Percentiles rank a stretch among this genome's conserved stretches.
Evolutionary conservation across 2,888 invertebrate genomes (phyloP).

Genomic region (Plebejus argus): DNA sequence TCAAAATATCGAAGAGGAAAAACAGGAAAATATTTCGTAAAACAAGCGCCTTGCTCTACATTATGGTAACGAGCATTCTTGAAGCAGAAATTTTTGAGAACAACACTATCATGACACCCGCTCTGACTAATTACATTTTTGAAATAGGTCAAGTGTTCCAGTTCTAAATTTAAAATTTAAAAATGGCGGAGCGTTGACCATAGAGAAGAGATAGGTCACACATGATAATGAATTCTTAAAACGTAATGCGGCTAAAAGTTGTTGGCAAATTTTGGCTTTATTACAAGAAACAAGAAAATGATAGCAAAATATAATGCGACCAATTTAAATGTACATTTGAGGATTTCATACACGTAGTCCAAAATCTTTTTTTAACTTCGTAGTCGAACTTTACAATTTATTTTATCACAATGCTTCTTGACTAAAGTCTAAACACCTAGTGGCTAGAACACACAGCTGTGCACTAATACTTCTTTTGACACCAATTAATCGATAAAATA

Average conservation of each 20-base stretch:
- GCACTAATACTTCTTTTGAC: background rate
- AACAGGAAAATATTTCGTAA: slow-evolving; percentile 7
- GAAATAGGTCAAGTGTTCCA: slow-evolving; percentile 15
- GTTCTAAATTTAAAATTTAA: background rate
- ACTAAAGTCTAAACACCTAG: too few relatives aligned
- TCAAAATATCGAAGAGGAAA: slow-evolving; percentile 35
- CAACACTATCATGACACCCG: background rate
- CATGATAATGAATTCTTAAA: background rate
- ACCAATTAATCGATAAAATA: background rate
- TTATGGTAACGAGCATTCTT: background rate
- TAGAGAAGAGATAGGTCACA: background rate
- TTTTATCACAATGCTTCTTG: too few relatives aligned
- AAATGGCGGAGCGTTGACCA: slow-evolving; percentile 4
- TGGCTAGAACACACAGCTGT: too few relatives aligned
- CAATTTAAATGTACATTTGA: too few relatives aligned
- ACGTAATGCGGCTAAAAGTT: background rate
- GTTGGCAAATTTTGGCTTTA: background rate
- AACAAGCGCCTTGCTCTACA: slow-evolving; percentile 11
- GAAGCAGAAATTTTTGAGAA: background rate
- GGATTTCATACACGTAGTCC: too few relatives aligned
- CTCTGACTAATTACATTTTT: slow-evolving; percentile 8
- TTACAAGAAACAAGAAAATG: too few relatives aligned
- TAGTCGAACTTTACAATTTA: too few relatives aligned
- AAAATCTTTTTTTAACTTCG: too few relatives aligned
- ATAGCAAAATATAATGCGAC: too few relatives aligned